Evolutionary conservation across 64 coral and sea anemone species (phyloP).

Genomic region (Exaiptasia diaphana): DNA sequence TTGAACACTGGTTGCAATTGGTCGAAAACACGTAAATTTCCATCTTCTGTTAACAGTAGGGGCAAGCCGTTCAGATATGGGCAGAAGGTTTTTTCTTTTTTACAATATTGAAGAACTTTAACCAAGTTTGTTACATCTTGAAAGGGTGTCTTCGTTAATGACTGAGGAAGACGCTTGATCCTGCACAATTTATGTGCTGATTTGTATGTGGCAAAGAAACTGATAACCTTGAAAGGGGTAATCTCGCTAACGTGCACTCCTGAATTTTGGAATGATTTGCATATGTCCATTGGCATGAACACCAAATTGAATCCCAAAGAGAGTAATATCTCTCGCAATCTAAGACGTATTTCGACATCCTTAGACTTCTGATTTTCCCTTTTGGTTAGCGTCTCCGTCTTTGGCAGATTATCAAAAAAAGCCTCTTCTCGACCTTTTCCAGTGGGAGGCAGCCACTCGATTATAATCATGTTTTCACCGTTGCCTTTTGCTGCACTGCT

Average conservation of each 20-base stretch:
- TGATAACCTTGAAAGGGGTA: neutral
- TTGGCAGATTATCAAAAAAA: constrained; percentile 41
- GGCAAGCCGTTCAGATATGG: constrained; percentile 60
- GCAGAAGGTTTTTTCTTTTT: neutral
- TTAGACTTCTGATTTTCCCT: neutral
- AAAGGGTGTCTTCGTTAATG: constrained; percentile 39
- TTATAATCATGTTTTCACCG: neutral
- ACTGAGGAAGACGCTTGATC: neutral
- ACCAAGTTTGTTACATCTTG: neutral
- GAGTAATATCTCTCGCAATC: neutral
- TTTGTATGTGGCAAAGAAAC: neutral
- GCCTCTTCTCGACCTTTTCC: constrained; percentile 27
- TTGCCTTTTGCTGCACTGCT: neutral
- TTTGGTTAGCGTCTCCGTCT: neutral
- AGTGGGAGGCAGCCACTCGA: constrained; percentile 46
- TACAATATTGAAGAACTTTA: constrained; percentile 55
- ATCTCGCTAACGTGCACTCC: neutral
- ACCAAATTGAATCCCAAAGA: neutral
- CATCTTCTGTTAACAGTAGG: constrained; percentile 72
- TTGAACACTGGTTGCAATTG: constrained; percentile 10
- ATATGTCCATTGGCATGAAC: neutral
- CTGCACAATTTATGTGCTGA: neutral
- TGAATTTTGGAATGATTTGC: neutral
- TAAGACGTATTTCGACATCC: neutral
- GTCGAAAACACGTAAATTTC: constrained; percentile 33